These are phyloP conservation scores for Morus bassanus DNA, from an alignment of 2,797 vertebrate genomes.

Conservation along the genomic window DNA sequence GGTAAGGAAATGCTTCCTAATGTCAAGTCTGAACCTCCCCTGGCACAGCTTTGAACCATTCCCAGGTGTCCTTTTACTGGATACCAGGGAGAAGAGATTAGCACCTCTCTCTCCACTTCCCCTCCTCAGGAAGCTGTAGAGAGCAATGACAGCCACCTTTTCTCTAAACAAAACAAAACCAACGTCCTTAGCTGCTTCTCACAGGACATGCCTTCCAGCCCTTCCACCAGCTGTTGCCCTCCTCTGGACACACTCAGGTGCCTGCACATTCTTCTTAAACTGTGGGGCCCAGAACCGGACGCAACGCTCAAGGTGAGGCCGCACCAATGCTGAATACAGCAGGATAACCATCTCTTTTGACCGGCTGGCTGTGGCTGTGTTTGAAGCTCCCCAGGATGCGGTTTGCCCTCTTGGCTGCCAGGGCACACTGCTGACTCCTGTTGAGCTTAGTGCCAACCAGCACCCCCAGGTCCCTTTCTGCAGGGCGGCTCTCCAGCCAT, in stretches of 20 bases:
- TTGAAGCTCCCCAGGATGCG: no score
- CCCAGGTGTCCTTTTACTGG: background rate
- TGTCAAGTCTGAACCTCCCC: background rate
- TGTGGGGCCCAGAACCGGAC: background rate
- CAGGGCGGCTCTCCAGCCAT: background rate
- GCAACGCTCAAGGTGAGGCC: background rate
- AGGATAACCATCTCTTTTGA: background rate
- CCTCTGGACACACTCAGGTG: accelerated
- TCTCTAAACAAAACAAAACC: no score
- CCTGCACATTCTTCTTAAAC: background rate
- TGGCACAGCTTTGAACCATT: background rate
- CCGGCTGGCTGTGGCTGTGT: background rate
- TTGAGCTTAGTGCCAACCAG: no score
- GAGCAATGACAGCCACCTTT: background rate
- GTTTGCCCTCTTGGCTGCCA: background rate
- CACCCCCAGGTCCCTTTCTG: background rate
- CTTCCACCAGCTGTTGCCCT: background rate
- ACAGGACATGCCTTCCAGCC: background rate
- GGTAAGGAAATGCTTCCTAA: background rate
- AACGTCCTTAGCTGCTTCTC: no score
- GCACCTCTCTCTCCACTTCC: background rate
- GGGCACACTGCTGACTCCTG: background rate
- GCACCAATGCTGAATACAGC: background rate
- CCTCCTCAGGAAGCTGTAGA: background rate
- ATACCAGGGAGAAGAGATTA: background rate